Percentiles rank a stretch among this genome's conserved stretches.
Conservation (phyloP, 2,797 vertebrate genomes). For the Pygocentrus nattereri region DNA sequence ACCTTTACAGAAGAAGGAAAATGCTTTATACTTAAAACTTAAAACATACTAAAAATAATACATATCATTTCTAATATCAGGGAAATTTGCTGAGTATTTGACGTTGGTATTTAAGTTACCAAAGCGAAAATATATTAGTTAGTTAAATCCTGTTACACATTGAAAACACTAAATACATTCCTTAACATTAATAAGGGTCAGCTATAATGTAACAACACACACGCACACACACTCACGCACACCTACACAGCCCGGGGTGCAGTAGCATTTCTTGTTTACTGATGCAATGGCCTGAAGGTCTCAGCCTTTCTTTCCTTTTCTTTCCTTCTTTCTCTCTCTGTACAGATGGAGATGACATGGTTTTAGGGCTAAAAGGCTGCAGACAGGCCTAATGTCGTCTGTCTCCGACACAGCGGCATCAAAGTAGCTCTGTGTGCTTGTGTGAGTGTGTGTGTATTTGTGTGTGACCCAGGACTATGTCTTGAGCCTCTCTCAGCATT, state of each 20-base stretch:
- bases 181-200: not conserved
- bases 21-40: too few species aligned
- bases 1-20: too few species aligned
- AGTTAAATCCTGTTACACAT: too few species aligned
- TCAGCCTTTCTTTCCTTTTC: slow-evolving; percentile 42
- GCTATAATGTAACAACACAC: not conserved
- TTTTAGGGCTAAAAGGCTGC: slow-evolving; percentile 63
- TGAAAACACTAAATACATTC: not conserved
- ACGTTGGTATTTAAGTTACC: too few species aligned
- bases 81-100: too few species aligned
- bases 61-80: too few species aligned
- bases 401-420: slow-evolving; percentile 80
- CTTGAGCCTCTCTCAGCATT: slow-evolving; percentile 82
- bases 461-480: slow-evolving; percentile 80
- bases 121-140: too few species aligned
- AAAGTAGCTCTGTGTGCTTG: slow-evolving; percentile 67
- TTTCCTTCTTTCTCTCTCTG: slow-evolving; percentile 52
- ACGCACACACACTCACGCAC: slow-evolving; percentile 27
- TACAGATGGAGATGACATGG: slow-evolving; percentile 64
- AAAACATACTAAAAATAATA: too few species aligned
- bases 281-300: slow-evolving; percentile 54
- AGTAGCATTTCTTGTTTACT: slow-evolving; percentile 54
- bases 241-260: slow-evolving; percentile 44
- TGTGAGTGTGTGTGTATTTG: slow-evolving; percentile 65
- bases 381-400: slow-evolving; percentile 83